Evolutionary conservation across 2,113 vertebrate species (phyloP).

Genomic region (Pygoscelis antarcticus): DNA sequence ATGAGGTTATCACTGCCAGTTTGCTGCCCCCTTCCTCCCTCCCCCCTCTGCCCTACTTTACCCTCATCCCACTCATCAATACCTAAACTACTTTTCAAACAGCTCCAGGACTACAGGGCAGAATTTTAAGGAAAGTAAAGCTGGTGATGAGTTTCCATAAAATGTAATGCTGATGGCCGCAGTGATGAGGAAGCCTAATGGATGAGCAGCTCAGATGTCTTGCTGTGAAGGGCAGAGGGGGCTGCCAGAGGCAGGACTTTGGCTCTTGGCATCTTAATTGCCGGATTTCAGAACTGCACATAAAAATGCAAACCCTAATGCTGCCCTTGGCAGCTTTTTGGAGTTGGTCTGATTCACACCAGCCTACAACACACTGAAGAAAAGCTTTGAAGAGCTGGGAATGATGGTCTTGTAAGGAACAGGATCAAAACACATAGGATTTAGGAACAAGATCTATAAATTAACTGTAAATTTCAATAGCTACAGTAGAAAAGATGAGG

Average conservation of each 20-base stretch:
- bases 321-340: background rate
- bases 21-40: background rate
- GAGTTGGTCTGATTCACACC: background rate
- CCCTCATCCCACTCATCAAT: background rate
- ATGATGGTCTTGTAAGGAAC: background rate
- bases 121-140: slow-evolving; percentile 22
- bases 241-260: slow-evolving; percentile 54
- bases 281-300: slow-evolving; percentile 26
- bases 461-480: background rate
- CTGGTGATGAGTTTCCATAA: background rate
- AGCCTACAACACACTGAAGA: background rate
- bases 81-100: slow-evolving; percentile 19
- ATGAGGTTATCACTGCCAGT: slow-evolving; percentile 21
- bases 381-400: slow-evolving; percentile 20
- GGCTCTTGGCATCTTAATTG: slow-evolving; percentile 48
- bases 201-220: slow-evolving; percentile 26
- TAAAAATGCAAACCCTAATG: slow-evolving; percentile 47
- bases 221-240: slow-evolving; percentile 30
- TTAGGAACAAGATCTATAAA: background rate
- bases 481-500: background rate
- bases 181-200: slow-evolving; percentile 11
- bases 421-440: background rate
- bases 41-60: background rate
- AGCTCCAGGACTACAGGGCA: background rate
- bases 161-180: slow-evolving; percentile 11